Base-by-base conservation (phyloP, 2,797 vertebrate species). In the Crocidura indochinensis region DNA sequence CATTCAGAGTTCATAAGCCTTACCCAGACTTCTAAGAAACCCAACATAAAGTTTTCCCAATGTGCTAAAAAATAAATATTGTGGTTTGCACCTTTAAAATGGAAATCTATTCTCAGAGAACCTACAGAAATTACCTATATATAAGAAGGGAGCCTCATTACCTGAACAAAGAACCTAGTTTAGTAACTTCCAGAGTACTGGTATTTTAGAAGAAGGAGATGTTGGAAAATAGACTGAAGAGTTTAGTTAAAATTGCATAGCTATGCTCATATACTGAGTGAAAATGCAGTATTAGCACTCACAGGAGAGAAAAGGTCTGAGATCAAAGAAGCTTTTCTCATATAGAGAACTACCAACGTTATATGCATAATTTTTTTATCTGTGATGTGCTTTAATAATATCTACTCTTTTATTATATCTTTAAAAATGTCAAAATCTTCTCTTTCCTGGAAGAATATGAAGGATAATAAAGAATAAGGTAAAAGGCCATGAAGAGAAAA, bases 11-110 rank as follows among this genome's bases (percentile, higher is more conserved):
- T 87, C 14, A 53, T 12, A 84, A 44, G 9, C 1, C 62, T 47
- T 91, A 49, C 19, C 27, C 19, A 64, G 31, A 11, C 60, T 84
- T 86, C 68, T 83, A 62, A 86, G 24, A 87, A 81, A 14, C 51
- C 67, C 51, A 79, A 4, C 22, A 20, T 19, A 53, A 14, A 67
- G 53, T 26, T 38, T 90, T 46, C 46, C 10, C 67, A n/a, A 20
- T 46, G 51, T 79, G 67, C 38, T 73, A 46, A 73, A 88, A 56
- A 67, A 68, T n/a, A 80, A 84, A 56, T 44, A 44, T 2, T 0
- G 62, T 15, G 10, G 9, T 11, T 1, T 27, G 27, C 2, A 15
- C 19, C 67, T 78, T 85, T 38, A 51, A 68, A 77, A 82, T 68
- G 46, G 22, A 65, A 85, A 27, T 49, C 49, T 84, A 12, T 38